Base-by-base conservation (phyloP, 2,888 invertebrate species). In the Aspidapion aeneum region DNA sequence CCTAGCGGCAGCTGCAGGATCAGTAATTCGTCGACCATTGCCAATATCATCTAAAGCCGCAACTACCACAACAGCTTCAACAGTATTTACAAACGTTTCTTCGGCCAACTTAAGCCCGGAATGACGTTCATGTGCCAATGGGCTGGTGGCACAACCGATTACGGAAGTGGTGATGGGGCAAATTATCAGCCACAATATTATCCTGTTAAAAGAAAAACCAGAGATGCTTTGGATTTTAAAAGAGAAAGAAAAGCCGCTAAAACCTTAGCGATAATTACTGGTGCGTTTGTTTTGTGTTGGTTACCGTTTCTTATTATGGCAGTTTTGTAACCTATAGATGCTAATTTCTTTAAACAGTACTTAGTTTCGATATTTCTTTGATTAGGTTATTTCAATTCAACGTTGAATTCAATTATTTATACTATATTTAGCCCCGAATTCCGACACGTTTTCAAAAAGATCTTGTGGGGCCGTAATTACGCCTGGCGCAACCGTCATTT, bases 191-290 rank as follows among this genome's bases (percentile, higher is more conserved):
- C 75, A 68, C 80, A 71, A 70, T 74, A 77, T 63, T 75, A 78
- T 65, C 81, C 85, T 22, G 82, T 85, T 55, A 77, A 77, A 66
- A 80, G 87, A 69, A 87, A 88, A 79, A 82, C 84, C 16, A 87
- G 88, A 73, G 88, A 89, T 70, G 84, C 86, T n/a, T 86, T 87
- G 16, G 90, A 90, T 73, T 88, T 89, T n/a, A 90, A 90, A 77
- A 85, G 96, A 55, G 96, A 96, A 78, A 85, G 94, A 62, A 96
- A 96, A 80, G 96, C 97, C 12, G 96, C 96, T 57, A 94, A 96
- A 81, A 97, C 96, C 9, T 82, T 97, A 72, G 96, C 95, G 59
- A 96, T 97, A 70, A 98, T 98, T 73, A 98, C 98, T 18, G 96
- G 96, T 58, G 92, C 94, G 21, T 97, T 96, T 79, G 92, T 96